Evolutionary conservation across 2,113 vertebrate species (phyloP).

Genomic region (Actenoides lindsayi): DNA sequence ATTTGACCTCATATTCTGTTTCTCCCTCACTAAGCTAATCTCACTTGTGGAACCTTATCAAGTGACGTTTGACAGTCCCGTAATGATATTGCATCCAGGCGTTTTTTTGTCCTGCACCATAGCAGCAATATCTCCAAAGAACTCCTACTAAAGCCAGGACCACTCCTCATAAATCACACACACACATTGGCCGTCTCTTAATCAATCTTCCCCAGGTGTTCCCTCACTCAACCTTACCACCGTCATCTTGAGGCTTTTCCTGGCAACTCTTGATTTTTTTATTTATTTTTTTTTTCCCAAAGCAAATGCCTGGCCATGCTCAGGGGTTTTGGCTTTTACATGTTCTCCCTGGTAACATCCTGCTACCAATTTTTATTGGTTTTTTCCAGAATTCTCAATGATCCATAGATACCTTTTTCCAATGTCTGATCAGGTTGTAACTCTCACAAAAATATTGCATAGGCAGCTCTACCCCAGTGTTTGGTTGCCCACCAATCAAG

Average conservation of each 20-base stretch:
- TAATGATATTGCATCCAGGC: constrained; percentile 15
- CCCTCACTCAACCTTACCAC: constrained; percentile 23
- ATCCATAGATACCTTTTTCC: neutral
- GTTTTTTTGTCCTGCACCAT: neutral
- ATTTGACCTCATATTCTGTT: neutral
- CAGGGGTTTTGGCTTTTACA: neutral
- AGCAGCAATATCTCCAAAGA: constrained; percentile 61
- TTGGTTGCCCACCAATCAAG: neutral
- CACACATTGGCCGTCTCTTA: constrained; percentile 47
- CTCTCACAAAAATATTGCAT: rapidly evolving
- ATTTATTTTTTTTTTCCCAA: neutral
- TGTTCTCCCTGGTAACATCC: neutral
- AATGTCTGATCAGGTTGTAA: neutral
- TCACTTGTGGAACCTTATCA: constrained; percentile 40
- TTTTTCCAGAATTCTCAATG: neutral
- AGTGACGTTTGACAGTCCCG: constrained; percentile 52
- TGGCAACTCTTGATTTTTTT: neutral
- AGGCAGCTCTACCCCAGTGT: neutral
- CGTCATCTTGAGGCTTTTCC: constrained; percentile 40
- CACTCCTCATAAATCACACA: constrained; percentile 73
- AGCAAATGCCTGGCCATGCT: neutral
- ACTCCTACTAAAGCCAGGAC: constrained; percentile 56
- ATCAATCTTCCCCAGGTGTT: constrained; percentile 69
- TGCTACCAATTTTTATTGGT: neutral
- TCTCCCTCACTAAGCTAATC: neutral